phyloP scores from a whole-genome alignment of 2,113 vertebrate genomes.

The Hemicordylus capensis region DNA sequence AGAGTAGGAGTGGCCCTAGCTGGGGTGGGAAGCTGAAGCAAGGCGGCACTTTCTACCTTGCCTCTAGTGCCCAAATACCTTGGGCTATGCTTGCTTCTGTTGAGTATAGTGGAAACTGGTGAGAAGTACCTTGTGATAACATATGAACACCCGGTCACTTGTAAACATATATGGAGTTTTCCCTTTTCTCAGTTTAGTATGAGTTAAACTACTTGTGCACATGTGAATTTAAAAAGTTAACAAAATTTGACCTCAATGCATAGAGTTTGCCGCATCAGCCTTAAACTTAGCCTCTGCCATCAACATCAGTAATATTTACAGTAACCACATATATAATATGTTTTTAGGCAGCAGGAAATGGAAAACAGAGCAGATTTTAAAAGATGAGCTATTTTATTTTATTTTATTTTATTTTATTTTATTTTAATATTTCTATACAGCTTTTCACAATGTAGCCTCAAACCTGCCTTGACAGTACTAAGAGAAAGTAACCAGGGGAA shows the following conservation, averaged over 20 bases:
- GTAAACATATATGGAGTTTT: neutral
- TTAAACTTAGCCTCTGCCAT: neutral
- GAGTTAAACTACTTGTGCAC: neutral
- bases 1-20: no score
- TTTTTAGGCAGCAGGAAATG: neutral
- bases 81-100: constrained; percentile 50
- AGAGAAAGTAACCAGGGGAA: neutral
- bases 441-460: no score
- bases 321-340: neutral
- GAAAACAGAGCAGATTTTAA: neutral
- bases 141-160: neutral
- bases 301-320: neutral
- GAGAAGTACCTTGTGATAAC: neutral
- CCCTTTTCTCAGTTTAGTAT: neutral
- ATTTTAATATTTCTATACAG: no score
- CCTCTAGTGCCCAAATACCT: no score
- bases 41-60: constrained; percentile 50
- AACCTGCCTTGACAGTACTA: neutral
- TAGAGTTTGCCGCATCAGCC: neutral
- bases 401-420: no score
- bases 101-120: constrained; percentile 21
- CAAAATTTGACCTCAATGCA: neutral
- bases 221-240: neutral
- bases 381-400: no score
- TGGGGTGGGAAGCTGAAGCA: no score